phyloP scores from a whole-genome alignment of 2,888 invertebrate species.

The Andrena bicolor region DNA sequence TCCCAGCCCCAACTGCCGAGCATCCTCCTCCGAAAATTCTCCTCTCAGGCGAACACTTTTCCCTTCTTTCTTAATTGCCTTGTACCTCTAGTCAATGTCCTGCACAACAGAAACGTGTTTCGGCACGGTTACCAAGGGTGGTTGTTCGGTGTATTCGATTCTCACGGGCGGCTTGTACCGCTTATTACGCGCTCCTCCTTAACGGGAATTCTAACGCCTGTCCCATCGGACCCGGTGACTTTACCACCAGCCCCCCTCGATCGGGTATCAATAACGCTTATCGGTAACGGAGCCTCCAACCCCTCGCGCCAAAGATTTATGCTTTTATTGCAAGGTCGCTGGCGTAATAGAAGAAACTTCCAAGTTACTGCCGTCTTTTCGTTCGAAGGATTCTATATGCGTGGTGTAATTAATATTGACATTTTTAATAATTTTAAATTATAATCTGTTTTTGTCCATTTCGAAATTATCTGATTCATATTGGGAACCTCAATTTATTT shows the following conservation, averaged over 20 bases:
- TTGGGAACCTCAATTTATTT: no score
- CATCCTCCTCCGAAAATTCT: conserved; percentile 83
- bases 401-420: no score
- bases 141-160: conserved; percentile 17
- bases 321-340: no score
- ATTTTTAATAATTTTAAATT: no score
- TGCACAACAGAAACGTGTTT: conserved; percentile 61
- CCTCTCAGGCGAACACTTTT: conserved; percentile 79
- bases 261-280: conserved; percentile 11
- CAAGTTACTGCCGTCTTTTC: no score
- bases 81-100: conserved; percentile 76
- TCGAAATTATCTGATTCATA: no score
- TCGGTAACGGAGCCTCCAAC: not conserved
- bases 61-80: conserved; percentile 75
- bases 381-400: no score
- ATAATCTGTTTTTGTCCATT: no score
- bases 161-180: conserved; percentile 22
- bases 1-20: conserved; percentile 83
- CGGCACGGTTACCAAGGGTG: conserved; percentile 23
- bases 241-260: not conserved
- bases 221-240: not conserved
- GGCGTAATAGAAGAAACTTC: no score
- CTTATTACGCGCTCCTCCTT: conserved; percentile 8
- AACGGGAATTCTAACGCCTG: conserved; percentile 6
- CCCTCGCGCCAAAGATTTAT: not conserved